Conservation (phyloP, 2,888 invertebrate genomes). For the Eremobia ochroleuca region DNA sequence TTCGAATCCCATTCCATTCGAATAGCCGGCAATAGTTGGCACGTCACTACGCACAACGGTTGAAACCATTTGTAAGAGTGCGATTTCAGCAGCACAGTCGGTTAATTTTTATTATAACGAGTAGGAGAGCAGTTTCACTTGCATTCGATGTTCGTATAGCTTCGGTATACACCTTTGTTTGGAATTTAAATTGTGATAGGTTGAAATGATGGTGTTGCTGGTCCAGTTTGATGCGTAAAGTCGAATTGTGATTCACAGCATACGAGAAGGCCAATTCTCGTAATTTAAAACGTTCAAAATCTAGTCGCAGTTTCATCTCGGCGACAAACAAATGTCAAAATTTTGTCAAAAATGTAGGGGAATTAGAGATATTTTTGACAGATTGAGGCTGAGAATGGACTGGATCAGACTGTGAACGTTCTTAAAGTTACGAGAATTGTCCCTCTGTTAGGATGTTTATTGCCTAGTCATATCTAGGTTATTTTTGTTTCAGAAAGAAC, state of each 20-base stretch:
- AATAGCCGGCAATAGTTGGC: constrained; percentile 56
- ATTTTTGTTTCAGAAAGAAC: background rate
- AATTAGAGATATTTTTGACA: too few species aligned
- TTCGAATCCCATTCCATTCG: constrained; percentile 35
- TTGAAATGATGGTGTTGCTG: constrained; percentile 4
- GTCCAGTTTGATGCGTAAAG: background rate
- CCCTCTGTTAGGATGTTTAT: background rate
- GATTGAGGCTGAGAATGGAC: too few species aligned
- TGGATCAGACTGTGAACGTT: too few species aligned
- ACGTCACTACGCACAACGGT: constrained; percentile 59
- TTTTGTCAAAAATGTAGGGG: too few species aligned
- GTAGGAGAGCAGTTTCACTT: constrained; percentile 52
- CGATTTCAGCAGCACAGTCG: constrained; percentile 58
- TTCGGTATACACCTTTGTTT: constrained; percentile 31
- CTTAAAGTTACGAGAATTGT: background rate
- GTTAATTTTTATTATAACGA: constrained; percentile 68
- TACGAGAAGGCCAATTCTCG: background rate
- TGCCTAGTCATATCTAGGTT: background rate
- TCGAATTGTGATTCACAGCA: background rate
- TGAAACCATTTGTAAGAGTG: constrained; percentile 56
- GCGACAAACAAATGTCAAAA: too few species aligned
- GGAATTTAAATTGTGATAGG: background rate
- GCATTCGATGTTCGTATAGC: constrained; percentile 42
- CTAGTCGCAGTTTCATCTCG: background rate
- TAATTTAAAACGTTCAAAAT: background rate